Percentiles rank a stretch among this genome's conserved stretches.
Conservation (phyloP, 2,888 invertebrate genomes). For the Drosophila siamana region DNA sequence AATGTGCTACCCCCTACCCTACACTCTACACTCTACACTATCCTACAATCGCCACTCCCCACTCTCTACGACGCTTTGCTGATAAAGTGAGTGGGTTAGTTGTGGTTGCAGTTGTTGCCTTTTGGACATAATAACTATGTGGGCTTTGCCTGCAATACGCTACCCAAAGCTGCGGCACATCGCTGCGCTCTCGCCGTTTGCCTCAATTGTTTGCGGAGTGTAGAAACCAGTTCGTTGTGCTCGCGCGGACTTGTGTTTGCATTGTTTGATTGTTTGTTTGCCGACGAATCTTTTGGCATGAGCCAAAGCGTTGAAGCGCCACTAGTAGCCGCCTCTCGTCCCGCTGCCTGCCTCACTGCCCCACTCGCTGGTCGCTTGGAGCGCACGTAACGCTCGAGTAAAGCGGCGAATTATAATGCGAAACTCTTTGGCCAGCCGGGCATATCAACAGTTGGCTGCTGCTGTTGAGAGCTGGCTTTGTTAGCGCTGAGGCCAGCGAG, state of each 20-base stretch:
- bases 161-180: not conserved
- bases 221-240: conserved; percentile 11
- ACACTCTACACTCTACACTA: not conserved
- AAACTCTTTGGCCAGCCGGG: conserved; percentile 77
- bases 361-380: not conserved
- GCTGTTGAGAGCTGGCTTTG: conserved; percentile 32
- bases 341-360: not conserved
- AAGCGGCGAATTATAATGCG: conserved; percentile 77
- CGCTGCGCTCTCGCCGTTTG: not conserved
- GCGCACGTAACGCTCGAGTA: conserved; percentile 72
- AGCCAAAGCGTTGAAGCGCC: conserved; percentile 69
- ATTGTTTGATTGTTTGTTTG: conserved; percentile 30
- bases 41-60: not conserved
- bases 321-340: conserved; percentile 59
- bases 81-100: conserved; percentile 42
- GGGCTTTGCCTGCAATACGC: conserved; percentile 9
- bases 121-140: conserved; percentile 11
- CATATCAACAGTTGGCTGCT: conserved; percentile 80
- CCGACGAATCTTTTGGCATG: conserved; percentile 60
- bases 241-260: not conserved
- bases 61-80: not conserved
- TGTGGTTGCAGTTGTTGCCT: conserved; percentile 22
- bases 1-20: not conserved
- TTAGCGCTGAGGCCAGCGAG: conserved; percentile 5
- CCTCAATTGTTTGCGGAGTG: conserved; percentile 8